A percentile compares a stretch with the other conserved stretches of the same genome.
phyloP scores from a whole-genome alignment of 2,888 invertebrate species.

The Dynastes maya region DNA sequence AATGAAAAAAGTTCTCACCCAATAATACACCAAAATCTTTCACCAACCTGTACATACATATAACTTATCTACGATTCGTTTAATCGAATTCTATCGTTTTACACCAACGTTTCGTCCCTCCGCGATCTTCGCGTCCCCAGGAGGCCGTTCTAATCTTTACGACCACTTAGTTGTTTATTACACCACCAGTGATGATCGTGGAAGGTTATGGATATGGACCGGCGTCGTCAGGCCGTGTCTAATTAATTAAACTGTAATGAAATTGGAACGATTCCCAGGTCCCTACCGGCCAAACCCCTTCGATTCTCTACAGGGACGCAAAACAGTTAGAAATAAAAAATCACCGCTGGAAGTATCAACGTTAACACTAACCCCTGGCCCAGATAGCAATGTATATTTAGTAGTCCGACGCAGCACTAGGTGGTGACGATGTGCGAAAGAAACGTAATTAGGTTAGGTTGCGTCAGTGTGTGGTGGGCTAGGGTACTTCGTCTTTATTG shows the following conservation, averaged over 20 bases:
- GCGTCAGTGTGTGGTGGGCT: neutral
- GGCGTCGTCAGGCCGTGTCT: neutral
- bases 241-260: conserved; percentile 44
- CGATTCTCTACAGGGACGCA: conserved; percentile 21
- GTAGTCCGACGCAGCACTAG: neutral
- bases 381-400: neutral
- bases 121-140: neutral
- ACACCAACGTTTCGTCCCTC: too few species aligned
- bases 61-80: too few species aligned
- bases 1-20: too few species aligned
- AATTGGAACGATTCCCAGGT: conserved; percentile 24
- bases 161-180: conserved; percentile 55
- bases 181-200: conserved; percentile 50
- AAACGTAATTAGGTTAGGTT: conserved; percentile 43
- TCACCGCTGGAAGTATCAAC: conserved; percentile 10
- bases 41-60: too few species aligned
- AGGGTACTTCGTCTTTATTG: conserved; percentile 41
- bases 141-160: conserved; percentile 35
- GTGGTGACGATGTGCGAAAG: conserved; percentile 26
- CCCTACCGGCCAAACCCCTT: neutral
- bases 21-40: too few species aligned
- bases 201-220: conserved; percentile 15
- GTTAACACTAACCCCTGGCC: too few species aligned
- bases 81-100: too few species aligned
- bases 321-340: conserved; percentile 36